These are phyloP conservation scores for Amiota communis DNA, from an alignment of 2,888 invertebrate species.

Conservation along the genomic window DNA sequence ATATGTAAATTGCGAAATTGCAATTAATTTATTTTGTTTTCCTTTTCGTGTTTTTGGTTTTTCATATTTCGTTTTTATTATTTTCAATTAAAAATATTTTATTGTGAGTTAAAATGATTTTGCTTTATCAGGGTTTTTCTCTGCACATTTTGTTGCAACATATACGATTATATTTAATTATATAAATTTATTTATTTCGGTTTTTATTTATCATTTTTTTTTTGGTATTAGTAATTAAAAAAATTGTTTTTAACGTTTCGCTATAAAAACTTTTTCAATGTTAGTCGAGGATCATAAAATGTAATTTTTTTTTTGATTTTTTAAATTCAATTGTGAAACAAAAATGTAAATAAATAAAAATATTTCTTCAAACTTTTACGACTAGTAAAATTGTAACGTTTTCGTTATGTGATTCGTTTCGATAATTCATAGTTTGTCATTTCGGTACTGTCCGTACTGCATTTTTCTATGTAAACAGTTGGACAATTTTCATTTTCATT, in stretches of 20 bases:
- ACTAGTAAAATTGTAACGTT: conserved; percentile 61
- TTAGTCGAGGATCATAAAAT: conserved; percentile 30
- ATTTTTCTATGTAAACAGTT: not conserved
- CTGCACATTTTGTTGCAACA: not conserved
- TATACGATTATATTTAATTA: conserved; percentile 8
- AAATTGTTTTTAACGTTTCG: conserved; percentile 44
- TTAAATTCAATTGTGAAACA: too few species aligned
- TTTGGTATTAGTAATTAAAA: conserved; percentile 56
- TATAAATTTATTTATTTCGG: conserved; percentile 47
- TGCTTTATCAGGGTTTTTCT: not conserved
- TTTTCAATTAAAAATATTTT: conserved; percentile 32
- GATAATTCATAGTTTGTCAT: conserved; percentile 16
- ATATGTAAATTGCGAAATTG: conserved; percentile 61
- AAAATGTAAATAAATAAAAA: conserved; percentile 20
- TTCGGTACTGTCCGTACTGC: conserved; percentile 6
- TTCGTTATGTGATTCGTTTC: conserved; percentile 5
- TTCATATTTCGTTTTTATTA: conserved; percentile 48
- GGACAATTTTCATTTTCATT: too few species aligned
- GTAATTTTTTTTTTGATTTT: conserved; percentile 35
- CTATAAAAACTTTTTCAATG: conserved; percentile 3
- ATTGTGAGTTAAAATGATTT: too few species aligned
- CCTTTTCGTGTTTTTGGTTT: too few species aligned
- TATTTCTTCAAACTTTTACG: conserved; percentile 69
- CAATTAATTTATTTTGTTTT: conserved; percentile 52
- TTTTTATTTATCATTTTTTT: not conserved